Conservation (phyloP, 2,888 invertebrate species). For the Drosophila seclusa region DNA sequence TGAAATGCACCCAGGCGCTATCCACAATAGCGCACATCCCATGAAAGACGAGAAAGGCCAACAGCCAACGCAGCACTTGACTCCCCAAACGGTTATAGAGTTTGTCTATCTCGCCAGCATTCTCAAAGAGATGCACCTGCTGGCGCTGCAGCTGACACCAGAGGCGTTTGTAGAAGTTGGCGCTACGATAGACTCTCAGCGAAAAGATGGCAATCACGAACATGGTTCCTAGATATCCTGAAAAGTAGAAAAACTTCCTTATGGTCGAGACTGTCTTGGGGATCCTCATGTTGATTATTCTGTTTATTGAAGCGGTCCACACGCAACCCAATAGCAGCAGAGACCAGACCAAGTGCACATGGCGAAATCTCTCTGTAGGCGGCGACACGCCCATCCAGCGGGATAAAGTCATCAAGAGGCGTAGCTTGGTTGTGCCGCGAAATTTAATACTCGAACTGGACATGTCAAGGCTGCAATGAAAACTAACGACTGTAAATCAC, state of each 20-base stretch:
- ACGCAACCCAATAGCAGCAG: constrained; percentile 40
- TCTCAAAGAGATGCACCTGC: constrained; percentile 13
- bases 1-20: constrained; percentile 18
- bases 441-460: constrained; percentile 14
- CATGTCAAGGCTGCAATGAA: constrained; percentile 27
- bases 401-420: constrained; percentile 26
- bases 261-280: constrained; percentile 36
- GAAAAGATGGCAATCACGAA: constrained; percentile 34
- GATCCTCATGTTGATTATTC: constrained; percentile 25
- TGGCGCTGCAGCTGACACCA: constrained; percentile 5
- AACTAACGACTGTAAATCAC: constrained; percentile 31
- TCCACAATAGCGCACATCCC: constrained; percentile 35
- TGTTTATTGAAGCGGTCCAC: constrained; percentile 41
- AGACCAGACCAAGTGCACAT: constrained; percentile 46
- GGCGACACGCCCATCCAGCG: constrained; percentile 48
- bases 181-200: constrained; percentile 26
- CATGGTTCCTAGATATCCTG: constrained; percentile 60
- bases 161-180: constrained; percentile 19
- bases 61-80: constrained; percentile 1
- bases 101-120: not conserved
- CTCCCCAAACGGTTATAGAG: constrained; percentile 16
- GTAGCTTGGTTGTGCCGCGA: constrained; percentile 2
- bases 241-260: constrained; percentile 54
- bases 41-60: constrained; percentile 26
- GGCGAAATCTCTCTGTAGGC: not conserved